Evolutionary conservation across 2,797 vertebrate species (phyloP).

Genomic region (Emys orbicularis): DNA sequence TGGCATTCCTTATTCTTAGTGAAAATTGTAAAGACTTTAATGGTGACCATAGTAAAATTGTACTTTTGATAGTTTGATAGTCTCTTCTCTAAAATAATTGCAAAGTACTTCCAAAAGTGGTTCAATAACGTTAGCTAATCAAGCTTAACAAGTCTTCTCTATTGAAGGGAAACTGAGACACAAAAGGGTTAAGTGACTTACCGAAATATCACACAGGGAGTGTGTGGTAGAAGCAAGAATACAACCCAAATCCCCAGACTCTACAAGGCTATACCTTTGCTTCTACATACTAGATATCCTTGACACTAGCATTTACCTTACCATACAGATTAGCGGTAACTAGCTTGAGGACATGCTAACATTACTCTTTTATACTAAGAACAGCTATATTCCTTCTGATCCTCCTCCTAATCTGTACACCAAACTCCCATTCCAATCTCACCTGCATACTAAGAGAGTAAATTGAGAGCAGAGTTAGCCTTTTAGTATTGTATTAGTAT

Average conservation of each 20-base stretch:
- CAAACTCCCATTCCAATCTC: too few relatives aligned
- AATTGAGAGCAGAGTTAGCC: too few relatives aligned
- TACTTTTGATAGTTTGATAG: fast-evolving
- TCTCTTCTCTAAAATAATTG: background rate
- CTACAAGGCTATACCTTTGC: too few relatives aligned
- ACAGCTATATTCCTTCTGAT: too few relatives aligned
- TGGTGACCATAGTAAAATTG: background rate
- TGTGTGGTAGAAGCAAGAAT: background rate
- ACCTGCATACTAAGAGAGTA: too few relatives aligned
- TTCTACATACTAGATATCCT: too few relatives aligned
- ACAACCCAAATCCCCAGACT: background rate
- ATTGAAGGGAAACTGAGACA: background rate
- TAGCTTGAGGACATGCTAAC: too few relatives aligned
- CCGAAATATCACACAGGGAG: background rate
- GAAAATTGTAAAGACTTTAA: background rate
- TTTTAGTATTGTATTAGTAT: too few relatives aligned
- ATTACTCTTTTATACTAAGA: too few relatives aligned
- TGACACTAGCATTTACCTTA: too few relatives aligned
- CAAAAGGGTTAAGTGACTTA: background rate
- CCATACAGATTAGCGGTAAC: too few relatives aligned
- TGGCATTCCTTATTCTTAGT: background rate
- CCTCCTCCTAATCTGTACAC: too few relatives aligned
- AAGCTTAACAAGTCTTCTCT: background rate
- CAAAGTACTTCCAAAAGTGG: background rate
- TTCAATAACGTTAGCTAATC: background rate